Evolutionary conservation across 2,113 vertebrate species (phyloP), one percentile per base, ranked within the genome.

Genomic region (Chrysochloris asiatica): DNA sequence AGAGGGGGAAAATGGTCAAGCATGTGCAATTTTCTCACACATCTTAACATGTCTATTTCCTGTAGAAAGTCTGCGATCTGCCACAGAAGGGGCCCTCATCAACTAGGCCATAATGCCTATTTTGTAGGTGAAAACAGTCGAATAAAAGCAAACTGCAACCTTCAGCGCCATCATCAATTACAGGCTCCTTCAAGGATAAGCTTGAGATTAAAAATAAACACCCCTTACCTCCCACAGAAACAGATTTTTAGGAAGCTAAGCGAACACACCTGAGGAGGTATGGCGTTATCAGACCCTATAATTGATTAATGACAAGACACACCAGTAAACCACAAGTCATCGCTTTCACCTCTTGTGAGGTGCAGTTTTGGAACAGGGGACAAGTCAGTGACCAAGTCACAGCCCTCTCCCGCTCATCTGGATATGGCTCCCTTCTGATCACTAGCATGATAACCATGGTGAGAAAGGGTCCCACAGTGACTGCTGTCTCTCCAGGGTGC

Each of bases 181-280:
- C 0, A 81, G 90, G 50, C 56, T 81, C 48, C 48, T 92, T 50
- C 48, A 61, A 76, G 41, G 73, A 47, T 78, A 86, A 38, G 36
- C 61, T 87, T 26, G 33, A 84, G 72, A 91, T 79, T 47, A 59
- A 76, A 90, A 86, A 73, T 48, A 93, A 83, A 90, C 17, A 95
- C 78, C 54, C 30, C 52, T 86, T 77, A 82, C 54, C 47, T 77
- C 86, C 72, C 61, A 61, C 19, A 85, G 38, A 84, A 84, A 83
- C 43, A 88, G 73, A n/a, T 45, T 82, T 56, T 80, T 65, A 52
- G 33, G 61, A 93, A 82, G 78, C 61, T 71, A 85, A 69, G 47
- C 7, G 47, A 69, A 65, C 78, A 69, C 14, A 47, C 24, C 65
- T 59, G 56, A 45, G 54, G 30, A 38, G 24, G 65, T 52, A 26